Conservation (phyloP, 2,888 invertebrate species). For the Acrobasis repandana region DNA sequence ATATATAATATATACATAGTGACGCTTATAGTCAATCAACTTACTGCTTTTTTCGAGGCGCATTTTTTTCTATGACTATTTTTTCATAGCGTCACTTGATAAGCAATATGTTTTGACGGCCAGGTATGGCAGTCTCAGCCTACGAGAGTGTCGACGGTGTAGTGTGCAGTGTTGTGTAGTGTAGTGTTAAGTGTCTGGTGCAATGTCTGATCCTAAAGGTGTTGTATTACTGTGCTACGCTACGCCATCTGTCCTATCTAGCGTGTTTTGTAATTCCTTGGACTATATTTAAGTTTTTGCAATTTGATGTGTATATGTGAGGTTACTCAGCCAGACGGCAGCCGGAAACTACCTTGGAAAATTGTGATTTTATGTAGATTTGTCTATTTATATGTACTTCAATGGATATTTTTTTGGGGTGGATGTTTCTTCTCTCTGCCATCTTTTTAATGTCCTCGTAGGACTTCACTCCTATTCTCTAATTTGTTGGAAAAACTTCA, state of each 20-base stretch:
- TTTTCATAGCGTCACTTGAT: constrained; percentile 2
- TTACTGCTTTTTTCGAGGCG: neutral
- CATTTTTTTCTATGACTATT: neutral
- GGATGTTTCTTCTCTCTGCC: no score
- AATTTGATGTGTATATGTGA: neutral
- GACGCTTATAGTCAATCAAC: neutral
- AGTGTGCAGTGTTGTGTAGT: constrained; percentile 10
- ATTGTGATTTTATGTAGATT: no score
- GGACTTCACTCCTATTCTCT: no score
- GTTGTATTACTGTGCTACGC: constrained; percentile 9
- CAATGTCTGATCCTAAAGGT: constrained; percentile 15
- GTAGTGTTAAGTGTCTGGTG: constrained; percentile 8
- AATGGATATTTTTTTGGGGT: no score
- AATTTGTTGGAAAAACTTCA: no score
- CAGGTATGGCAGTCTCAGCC: neutral
- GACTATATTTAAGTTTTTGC: neutral
- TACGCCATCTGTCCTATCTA: neutral
- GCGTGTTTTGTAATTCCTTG: neutral
- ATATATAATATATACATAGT: neutral
- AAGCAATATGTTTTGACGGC: neutral
- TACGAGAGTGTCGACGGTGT: neutral
- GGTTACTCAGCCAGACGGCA: no score
- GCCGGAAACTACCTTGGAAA: no score
- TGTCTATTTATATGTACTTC: no score
- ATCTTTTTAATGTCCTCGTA: no score